A percentile compares a stretch with the other conserved stretches of the same genome.
phyloP scores from a whole-genome alignment of 1,140 invertebrate species.

The Lepidotrigona ventralis region DNA sequence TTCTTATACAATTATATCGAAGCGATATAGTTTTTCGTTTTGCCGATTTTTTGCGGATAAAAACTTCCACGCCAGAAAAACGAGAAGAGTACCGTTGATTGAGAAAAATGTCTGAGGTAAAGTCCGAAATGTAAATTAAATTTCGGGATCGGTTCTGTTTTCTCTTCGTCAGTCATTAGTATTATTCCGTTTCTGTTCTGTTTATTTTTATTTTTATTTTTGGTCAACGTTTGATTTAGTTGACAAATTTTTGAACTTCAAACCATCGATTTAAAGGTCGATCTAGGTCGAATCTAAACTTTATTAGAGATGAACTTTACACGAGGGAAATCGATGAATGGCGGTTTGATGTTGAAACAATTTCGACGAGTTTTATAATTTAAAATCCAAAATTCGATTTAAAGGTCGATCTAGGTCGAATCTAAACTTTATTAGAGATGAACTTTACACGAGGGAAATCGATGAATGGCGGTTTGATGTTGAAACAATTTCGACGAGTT shows the following conservation, averaged over 20 bases:
- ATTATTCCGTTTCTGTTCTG: background rate
- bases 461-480: background rate
- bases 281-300: background rate
- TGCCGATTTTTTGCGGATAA: background rate
- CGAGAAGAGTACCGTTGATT: background rate
- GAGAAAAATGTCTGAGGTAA: background rate
- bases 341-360: no score
- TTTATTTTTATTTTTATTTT: no score
- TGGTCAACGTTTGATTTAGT: background rate
- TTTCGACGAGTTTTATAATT: background rate
- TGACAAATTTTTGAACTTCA: background rate
- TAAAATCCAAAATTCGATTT: background rate
- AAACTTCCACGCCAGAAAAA: background rate
- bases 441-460: background rate
- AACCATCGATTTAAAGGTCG: background rate
- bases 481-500: background rate
- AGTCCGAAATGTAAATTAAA: background rate
- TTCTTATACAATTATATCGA: no score
- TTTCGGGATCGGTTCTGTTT: no score
- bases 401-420: background rate
- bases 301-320: background rate
- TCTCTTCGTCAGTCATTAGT: background rate
- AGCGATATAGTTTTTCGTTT: background rate
- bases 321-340: background rate
- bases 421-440: rapidly evolving